Conservation (phyloP, 2,797 vertebrate species). For the Chloroceryle inda region DNA sequence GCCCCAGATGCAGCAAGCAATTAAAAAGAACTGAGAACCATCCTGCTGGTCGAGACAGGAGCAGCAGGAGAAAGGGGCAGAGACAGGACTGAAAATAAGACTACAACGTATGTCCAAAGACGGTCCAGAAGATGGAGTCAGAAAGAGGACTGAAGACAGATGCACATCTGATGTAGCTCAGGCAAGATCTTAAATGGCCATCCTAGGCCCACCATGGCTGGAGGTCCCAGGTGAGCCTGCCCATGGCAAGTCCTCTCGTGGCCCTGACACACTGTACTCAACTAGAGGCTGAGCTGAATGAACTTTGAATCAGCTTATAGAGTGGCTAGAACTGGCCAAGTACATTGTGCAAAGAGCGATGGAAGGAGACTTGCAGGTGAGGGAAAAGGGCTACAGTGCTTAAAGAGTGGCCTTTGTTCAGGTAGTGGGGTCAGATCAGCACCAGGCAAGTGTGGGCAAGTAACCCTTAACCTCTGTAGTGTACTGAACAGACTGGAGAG, state of each 20-base stretch:
- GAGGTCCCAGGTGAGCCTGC: not conserved
- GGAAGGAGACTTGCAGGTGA: not conserved
- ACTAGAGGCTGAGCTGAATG: not conserved
- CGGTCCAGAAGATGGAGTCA: not conserved
- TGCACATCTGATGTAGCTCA: accelerated
- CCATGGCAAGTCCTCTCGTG: not conserved
- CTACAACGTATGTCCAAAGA: not conserved
- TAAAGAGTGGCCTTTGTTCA: not conserved
- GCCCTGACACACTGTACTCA: not conserved
- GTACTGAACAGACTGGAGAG: not conserved
- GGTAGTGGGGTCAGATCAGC: not conserved
- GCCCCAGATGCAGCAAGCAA: not conserved
- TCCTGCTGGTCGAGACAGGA: accelerated
- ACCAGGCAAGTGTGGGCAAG: not conserved
- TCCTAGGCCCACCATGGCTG: not conserved
- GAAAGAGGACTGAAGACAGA: not conserved
- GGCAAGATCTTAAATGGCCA: not conserved
- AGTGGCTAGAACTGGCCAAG: not conserved
- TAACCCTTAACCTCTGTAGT: not conserved
- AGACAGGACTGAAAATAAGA: not conserved
- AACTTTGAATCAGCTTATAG: not conserved
- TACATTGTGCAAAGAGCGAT: not conserved
- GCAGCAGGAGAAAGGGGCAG: not conserved
- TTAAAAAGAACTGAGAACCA: not conserved
- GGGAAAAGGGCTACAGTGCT: not conserved